Conservation (phyloP, 1,140 invertebrate species). For the Chironomus striatipennis region DNA sequence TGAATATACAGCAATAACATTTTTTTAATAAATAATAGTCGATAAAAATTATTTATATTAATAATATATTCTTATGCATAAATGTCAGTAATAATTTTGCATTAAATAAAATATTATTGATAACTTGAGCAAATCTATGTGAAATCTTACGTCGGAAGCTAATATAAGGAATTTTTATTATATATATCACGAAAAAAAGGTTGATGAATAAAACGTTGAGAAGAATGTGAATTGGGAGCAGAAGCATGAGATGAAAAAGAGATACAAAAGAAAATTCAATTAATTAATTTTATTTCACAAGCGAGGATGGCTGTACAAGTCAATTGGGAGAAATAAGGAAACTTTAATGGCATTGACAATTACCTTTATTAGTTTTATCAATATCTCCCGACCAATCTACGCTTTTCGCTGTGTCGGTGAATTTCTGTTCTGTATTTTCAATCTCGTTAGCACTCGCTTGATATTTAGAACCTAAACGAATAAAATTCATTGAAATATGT, state of each 20-base stretch:
- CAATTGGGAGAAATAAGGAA: no score
- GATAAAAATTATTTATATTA: neutral
- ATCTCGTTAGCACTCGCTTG: conserved; percentile 62
- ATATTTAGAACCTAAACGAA: conserved; percentile 50
- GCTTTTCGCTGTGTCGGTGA: conserved; percentile 31
- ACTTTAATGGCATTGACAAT: neutral
- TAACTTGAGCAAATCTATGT: neutral
- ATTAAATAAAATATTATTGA: neutral
- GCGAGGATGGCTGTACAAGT: no score
- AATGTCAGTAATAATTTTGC: neutral
- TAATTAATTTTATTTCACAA: no score
- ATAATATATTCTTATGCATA: neutral
- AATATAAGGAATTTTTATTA: neutral
- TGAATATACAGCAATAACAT: neutral
- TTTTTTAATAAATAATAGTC: neutral
- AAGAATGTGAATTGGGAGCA: no score
- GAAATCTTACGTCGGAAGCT: neutral
- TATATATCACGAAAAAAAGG: no score
- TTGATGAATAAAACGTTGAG: no score
- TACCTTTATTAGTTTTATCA: conserved; percentile 20
- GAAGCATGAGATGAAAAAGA: no score
- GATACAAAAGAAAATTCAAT: no score
- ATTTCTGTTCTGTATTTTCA: conserved; percentile 61
- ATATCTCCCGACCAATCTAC: neutral
- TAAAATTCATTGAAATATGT: neutral